A percentile compares a stretch with the other conserved stretches of the same genome.
phyloP scores from a whole-genome alignment of 2,888 invertebrate genomes.

The Ormyrus thymus region DNA sequence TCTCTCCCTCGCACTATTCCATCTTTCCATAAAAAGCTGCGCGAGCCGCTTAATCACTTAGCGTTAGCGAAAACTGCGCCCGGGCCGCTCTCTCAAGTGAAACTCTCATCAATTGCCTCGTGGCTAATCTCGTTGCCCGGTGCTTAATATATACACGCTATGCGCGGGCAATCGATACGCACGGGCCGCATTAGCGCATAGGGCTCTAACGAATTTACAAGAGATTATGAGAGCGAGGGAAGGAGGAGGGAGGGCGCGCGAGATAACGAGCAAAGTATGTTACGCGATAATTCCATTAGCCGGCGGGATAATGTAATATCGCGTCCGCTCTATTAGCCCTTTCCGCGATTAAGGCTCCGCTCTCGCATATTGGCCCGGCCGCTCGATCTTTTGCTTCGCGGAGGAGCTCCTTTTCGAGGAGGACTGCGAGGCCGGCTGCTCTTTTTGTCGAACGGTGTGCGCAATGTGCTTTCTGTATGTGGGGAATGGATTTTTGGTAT shows the following conservation, averaged over 20 bases:
- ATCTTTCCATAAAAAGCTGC: not conserved
- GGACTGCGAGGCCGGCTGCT: too few relatives aligned
- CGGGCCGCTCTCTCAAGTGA: not conserved
- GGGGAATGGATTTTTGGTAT: too few relatives aligned
- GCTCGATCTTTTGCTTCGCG: too few relatives aligned
- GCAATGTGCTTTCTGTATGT: too few relatives aligned
- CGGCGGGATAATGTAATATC: constrained; percentile 55
- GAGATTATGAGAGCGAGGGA: constrained; percentile 51
- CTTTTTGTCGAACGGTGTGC: too few relatives aligned
- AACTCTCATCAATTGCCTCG: constrained; percentile 30
- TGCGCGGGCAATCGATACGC: constrained; percentile 32
- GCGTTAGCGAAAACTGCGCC: not conserved
- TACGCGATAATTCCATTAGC: constrained; percentile 60
- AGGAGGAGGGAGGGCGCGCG: not conserved
- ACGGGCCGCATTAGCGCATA: constrained; percentile 31
- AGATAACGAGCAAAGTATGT: constrained; percentile 57
- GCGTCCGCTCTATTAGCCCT: constrained; percentile 56
- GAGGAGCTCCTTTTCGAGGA: too few relatives aligned
- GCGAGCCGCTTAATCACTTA: constrained; percentile 22
- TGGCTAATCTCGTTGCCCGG: not conserved
- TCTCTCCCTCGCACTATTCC: not conserved
- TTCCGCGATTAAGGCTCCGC: constrained; percentile 43
- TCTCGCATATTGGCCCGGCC: too few relatives aligned
- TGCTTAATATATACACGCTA: not conserved
- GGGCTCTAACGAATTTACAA: constrained; percentile 56